phyloP scores from a whole-genome alignment of 2,888 invertebrate genomes.

The Conus canariensis region DNA sequence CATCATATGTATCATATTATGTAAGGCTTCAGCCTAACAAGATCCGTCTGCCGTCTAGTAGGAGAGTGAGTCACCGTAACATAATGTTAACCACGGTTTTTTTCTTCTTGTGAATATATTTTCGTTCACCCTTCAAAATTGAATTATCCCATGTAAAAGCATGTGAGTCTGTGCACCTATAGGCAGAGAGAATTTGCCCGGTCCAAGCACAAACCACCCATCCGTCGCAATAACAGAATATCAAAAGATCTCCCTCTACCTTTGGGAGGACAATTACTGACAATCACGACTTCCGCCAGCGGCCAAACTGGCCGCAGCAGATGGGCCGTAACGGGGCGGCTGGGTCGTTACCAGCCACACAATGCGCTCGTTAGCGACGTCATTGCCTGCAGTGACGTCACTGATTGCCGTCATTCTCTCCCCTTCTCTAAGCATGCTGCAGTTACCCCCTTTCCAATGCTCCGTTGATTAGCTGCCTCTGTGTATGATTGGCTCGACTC shows the following conservation, averaged over 20 bases:
- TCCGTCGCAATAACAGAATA: not conserved
- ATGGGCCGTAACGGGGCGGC: not conserved
- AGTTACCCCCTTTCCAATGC: not conserved
- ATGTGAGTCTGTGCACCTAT: no score
- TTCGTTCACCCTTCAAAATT: no score
- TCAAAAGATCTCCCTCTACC: not conserved
- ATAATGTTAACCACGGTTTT: no score
- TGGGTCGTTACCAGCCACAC: not conserved
- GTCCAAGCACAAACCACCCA: no score
- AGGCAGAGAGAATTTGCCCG: no score
- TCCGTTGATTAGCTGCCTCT: not conserved
- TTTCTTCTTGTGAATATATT: no score
- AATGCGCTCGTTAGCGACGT: slow-evolving; percentile 1
- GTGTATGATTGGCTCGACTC: not conserved
- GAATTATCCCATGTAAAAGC: no score
- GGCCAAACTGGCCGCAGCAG: not conserved
- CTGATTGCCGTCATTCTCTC: slow-evolving; percentile 2
- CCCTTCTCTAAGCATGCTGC: not conserved
- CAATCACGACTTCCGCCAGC: not conserved
- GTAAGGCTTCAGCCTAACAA: no score
- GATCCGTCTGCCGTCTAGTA: no score
- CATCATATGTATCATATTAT: no score
- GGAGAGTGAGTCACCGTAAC: no score
- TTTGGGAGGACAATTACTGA: not conserved
- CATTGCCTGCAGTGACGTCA: not conserved